Base-by-base conservation (phyloP, 1,140 invertebrate genomes). In the Rhysida immarginata region DNA sequence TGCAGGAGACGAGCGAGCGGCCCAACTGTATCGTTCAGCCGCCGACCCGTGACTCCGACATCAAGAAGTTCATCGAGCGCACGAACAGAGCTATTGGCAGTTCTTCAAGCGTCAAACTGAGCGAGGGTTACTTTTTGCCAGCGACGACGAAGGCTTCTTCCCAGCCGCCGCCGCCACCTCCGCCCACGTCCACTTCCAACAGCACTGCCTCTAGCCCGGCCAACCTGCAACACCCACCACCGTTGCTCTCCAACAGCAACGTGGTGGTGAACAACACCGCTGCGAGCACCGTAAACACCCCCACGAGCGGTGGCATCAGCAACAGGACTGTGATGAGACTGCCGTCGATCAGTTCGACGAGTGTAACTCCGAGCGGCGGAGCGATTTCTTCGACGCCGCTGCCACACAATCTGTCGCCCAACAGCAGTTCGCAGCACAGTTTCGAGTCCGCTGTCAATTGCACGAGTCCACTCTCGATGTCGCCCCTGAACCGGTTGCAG, bases 401-500 rank as follows among this genome's bases (percentile, higher is more conserved):
- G 45, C 24, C 35, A 54, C 43, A 48, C 11, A 56, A 59, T 18
- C 24, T 57, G 14, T 45, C 59, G 20, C 42, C 59, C 16, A 35
- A 29, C 23, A 51, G 50, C 24, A 56, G 64, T 62, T 49, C 57
- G 61, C 8, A 65, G 65, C 35, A 66, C 63, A 24, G 64, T 62
- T 21, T 60, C 25, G 48, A 53, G 35, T 57, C 62, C 23, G 61
- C 62, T 62, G 29, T 65, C 58, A 41, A 61, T 63, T 44, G 59
- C 55, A 63, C 65, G 23, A 71, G 66, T 54, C 70, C 71, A 3
- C 55, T 67, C 20, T 61, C 66, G 8, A 63, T 63, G 2, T 89
- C 87, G 3, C 87, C 91, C 1, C 73, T 95, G 27, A 92, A 86
- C 68, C 79, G 87, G 63, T 72, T 95, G 23, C 88, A 94, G 71